Evolutionary conservation across 2,888 invertebrate genomes (phyloP), one percentile per base, ranked within the genome.

Genomic region (Drosophila picticornis): DNA sequence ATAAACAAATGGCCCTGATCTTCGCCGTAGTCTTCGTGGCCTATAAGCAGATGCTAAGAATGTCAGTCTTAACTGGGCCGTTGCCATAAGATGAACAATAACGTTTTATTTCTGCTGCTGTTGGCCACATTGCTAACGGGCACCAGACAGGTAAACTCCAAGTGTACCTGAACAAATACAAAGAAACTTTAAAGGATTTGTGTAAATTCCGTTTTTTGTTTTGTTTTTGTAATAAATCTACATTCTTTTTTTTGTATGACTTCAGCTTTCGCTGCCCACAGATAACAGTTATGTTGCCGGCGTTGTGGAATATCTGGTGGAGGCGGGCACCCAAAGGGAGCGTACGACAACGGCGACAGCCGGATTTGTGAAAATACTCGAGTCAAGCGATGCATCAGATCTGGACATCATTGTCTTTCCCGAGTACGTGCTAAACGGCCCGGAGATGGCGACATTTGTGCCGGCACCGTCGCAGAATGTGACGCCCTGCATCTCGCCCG

Each of bases 371-470:
- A 34, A 71, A 4, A 89, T 93, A 13, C 80, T 94, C 3, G 72
- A 88, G 43, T 91, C 91, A 3, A 60, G 72, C 2, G 86, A 84
- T 6, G 78, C 85, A 0, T 61, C 69, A 0, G 77, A 83, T 5
- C 95, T 95, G 0, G 96, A 97, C 81, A 96, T 97, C 27, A 93
- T 97, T 4, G 96, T 97, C 0, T 97, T 97, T 88, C 97, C 97
- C 0, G 97, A 97, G 91, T 90, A 94, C 81, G 94, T 94, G 0
- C 75, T 94, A 0, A 93, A 93, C 93, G 77, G 72, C 31, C 13
- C 34, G 3, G 61, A 72, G 0, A 65, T 79, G 1, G 67, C 80
- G 4, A 84, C 94, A 91, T 81, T 94, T 93, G 77, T 93, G 83
- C 88, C 92, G 6, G 81, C 91, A 68, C 90, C 91, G 0, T 76